Evolutionary conservation across 2,113 vertebrate genomes (phyloP), one percentile per base, ranked within the genome.

Genomic region (Pteropus alecto): DNA sequence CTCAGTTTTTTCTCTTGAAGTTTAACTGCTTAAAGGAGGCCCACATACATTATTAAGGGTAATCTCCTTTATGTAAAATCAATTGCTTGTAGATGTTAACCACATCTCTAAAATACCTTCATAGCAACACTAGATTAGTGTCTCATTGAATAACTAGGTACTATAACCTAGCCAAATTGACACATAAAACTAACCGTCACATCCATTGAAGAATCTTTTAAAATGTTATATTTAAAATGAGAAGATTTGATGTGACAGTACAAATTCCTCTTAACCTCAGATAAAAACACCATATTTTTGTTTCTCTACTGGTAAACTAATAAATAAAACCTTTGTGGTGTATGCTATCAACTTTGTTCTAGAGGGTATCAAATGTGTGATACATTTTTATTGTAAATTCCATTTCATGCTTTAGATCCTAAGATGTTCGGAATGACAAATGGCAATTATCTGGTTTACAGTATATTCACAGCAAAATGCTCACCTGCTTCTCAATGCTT

Each of bases 391-490:
- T 63, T 96, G 79, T 58, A 96, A 97, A 98, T 98, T 98, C 97
- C 88, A 98, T 98, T 98, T 98, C 96, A 98, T 79, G 88, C 83
- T 93, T 98, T 98, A 97, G 98, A 98, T 98, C 97, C 90, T 87
- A 94, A 98, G 98, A 97, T 71, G 77, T 96, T 98, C 68, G 73
- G 96, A 96, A 98, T 77, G 88, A 97, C 58, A 71, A 96, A 96
- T 35, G 86, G 91, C 97, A 98, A 98, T 98, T 98, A 98, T 87
- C 93, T 97, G 97, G 98, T 98, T 98, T 97, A 98, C 70, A 97
- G 97, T 98, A 97, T 97, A 98, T 98, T 98, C 97, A 97, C 94
- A 97, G 86, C 93, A 97, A 97, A 98, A 86, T 65, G 87, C 95
- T 97, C 56, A 85, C 98, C 97, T 98, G 65, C 93, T 97, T 98